Percentiles rank a stretch among this genome's conserved stretches.
Evolutionary conservation across 2,888 invertebrate species (phyloP).

Genomic region (Stomorhina lunata): DNA sequence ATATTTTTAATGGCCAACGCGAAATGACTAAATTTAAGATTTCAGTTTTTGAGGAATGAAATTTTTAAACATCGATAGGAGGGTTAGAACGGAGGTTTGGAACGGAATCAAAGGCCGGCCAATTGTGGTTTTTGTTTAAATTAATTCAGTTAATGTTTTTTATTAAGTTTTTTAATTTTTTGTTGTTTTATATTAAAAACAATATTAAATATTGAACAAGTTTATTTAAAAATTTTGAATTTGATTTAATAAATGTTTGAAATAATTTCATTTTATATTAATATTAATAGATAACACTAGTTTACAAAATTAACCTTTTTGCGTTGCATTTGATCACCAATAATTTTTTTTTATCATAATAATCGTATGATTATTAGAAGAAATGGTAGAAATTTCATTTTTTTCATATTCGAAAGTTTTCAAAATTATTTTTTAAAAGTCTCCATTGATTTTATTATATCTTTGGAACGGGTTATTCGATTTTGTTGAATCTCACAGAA

Average conservation of each 20-base stretch:
- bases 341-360: too few species aligned
- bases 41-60: background rate
- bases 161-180: background rate
- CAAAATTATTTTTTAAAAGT: too few species aligned
- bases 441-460: too few species aligned
- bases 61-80: background rate
- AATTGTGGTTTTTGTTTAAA: conserved; percentile 2
- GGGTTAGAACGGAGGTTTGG: background rate
- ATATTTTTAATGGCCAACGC: conserved; percentile 32
- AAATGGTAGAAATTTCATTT: too few species aligned
- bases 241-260: conserved; percentile 45
- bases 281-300: too few species aligned
- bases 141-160: background rate
- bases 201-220: background rate
- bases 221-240: conserved; percentile 21
- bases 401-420: too few species aligned
- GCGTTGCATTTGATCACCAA: background rate
- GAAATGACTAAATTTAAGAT: conserved; percentile 39
- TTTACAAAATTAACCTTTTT: background rate
- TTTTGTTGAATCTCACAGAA: too few species aligned
- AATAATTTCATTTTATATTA: too few species aligned
- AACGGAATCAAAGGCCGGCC: background rate
- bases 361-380: too few species aligned
- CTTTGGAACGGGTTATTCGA: too few species aligned
- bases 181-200: background rate